phyloP scores from a whole-genome alignment of 2,797 vertebrate genomes.

The Euthynnus affinis region DNA sequence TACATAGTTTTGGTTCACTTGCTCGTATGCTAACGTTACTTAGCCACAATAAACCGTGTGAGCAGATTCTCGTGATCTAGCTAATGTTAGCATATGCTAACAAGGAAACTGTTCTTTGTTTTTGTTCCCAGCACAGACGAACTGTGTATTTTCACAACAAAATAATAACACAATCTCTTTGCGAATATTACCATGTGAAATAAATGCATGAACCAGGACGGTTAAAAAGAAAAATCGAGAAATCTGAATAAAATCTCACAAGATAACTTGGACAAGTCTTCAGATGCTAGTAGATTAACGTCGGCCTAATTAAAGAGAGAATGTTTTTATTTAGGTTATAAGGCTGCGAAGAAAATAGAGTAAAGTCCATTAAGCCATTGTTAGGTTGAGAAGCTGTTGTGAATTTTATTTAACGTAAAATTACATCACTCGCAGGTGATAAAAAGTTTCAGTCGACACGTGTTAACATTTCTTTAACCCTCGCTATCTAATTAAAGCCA shows the following conservation, averaged over 20 bases:
- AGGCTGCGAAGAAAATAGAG: not conserved
- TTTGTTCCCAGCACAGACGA: not conserved
- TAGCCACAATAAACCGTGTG: conserved; percentile 30
- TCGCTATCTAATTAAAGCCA: not conserved
- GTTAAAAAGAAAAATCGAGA: fast-evolving
- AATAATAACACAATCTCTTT: fast-evolving
- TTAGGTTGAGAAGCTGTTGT: not conserved
- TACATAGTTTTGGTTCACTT: not conserved
- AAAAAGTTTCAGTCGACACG: conserved; percentile 63
- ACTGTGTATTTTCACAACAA: not conserved
- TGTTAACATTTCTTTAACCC: conserved; percentile 35
- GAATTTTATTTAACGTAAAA: not conserved
- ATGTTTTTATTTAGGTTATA: not conserved
- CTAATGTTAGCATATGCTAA: conserved; percentile 62
- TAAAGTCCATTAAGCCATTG: fast-evolving
- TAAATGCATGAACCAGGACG: fast-evolving
- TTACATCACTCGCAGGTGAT: not conserved
- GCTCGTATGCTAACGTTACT: not conserved
- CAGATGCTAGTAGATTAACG: conserved; percentile 40
- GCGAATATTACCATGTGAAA: fast-evolving
- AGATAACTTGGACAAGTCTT: not conserved
- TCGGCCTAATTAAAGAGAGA: not conserved
- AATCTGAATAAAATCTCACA: not conserved
- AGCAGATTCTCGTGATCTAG: conserved; percentile 35
- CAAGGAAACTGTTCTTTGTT: conserved; percentile 30